Evolutionary conservation across 2,113 vertebrate genomes (phyloP).

Genomic region (Quiscalus mexicanus): DNA sequence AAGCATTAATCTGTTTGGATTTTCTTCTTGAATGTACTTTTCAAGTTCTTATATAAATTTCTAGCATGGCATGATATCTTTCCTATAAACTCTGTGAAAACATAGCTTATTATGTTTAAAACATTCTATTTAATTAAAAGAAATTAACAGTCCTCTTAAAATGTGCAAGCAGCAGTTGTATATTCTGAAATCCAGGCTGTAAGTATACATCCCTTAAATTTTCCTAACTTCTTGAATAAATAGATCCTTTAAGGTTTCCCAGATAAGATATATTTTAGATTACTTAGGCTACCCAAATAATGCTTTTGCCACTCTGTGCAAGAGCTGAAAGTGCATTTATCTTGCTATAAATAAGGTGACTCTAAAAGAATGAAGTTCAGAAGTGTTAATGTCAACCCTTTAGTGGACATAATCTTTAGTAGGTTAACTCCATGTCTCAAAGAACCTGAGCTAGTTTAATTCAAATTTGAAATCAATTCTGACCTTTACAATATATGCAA

Average conservation of each 20-base stretch:
- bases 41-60: background rate
- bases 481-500: background rate
- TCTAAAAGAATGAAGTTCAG: constrained; percentile 48
- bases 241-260: background rate
- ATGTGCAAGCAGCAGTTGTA: background rate
- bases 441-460: background rate
- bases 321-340: constrained; percentile 40
- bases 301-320: background rate
- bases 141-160: background rate
- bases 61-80: background rate
- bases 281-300: background rate
- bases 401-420: background rate
- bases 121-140: background rate
- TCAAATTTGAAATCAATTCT: background rate
- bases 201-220: constrained; percentile 24
- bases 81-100: background rate
- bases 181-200: background rate
- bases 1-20: background rate
- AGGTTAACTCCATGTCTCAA: background rate
- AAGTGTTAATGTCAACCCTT: constrained; percentile 38
- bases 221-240: constrained; percentile 35
- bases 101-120: background rate
- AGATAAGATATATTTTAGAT: background rate
- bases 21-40: background rate
- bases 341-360: constrained; percentile 44